Evolutionary conservation across 2,888 invertebrate genomes (phyloP).

Genomic region (Myopa tessellatipennis): DNA sequence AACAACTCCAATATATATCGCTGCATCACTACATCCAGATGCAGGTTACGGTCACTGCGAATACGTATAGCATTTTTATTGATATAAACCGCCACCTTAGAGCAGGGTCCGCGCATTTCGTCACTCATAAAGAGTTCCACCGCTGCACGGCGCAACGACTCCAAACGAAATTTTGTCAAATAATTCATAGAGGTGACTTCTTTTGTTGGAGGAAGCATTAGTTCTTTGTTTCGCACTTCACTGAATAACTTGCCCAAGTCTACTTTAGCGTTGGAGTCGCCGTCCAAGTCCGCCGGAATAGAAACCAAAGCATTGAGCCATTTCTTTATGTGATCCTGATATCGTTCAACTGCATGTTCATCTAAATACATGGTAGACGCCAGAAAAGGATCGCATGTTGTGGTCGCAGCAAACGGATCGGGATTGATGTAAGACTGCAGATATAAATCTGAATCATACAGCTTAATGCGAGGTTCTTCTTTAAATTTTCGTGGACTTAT

Average conservation of each 20-base stretch:
- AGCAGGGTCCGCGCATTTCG: slow-evolving; percentile 74
- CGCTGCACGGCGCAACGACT: slow-evolving; percentile 76
- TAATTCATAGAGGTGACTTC: slow-evolving; percentile 77
- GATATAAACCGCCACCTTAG: slow-evolving; percentile 77
- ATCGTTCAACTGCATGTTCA: slow-evolving; percentile 75
- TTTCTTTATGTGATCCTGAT: slow-evolving; percentile 79
- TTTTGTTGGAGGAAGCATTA: slow-evolving; percentile 77
- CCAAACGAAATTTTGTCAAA: slow-evolving; percentile 75
- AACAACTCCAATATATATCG: slow-evolving; percentile 80
- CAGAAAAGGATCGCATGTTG: slow-evolving; percentile 76
- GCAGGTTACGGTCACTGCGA: slow-evolving; percentile 81
- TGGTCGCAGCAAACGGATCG: slow-evolving; percentile 70
- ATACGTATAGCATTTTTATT: slow-evolving; percentile 81
- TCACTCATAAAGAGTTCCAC: slow-evolving; percentile 74
- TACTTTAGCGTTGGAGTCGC: slow-evolving; percentile 73
- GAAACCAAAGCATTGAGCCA: slow-evolving; percentile 84
- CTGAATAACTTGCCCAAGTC: slow-evolving; percentile 82
- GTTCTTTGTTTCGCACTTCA: slow-evolving; percentile 76
- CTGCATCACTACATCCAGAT: slow-evolving; percentile 85
- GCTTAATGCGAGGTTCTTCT: slow-evolving; percentile 53
- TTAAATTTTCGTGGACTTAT: slow-evolving; percentile 57
- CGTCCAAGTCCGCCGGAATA: slow-evolving; percentile 78
- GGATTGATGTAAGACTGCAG: slow-evolving; percentile 68
- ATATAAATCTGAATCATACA: slow-evolving; percentile 66
- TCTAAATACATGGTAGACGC: slow-evolving; percentile 76